Conservation (phyloP, 2,888 invertebrate species). For the Reticulitermes lucifugus region DNA sequence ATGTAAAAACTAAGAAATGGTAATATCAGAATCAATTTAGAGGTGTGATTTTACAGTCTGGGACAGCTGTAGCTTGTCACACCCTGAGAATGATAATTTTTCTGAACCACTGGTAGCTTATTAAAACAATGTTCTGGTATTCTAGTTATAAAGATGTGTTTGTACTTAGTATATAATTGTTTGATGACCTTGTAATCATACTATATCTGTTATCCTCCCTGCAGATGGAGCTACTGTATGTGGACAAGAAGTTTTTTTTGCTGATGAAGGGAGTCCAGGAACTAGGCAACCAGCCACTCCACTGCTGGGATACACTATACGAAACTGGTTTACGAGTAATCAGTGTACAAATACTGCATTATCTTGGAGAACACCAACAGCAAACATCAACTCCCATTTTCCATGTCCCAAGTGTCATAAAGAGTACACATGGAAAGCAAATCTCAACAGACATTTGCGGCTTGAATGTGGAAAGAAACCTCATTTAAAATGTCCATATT, state of each 20-base stretch:
- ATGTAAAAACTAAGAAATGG: no score
- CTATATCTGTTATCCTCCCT: conserved; percentile 44
- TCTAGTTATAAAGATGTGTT: no score
- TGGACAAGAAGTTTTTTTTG: neutral
- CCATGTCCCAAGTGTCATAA: conserved; percentile 46
- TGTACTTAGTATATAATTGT: no score
- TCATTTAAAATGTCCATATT: conserved; percentile 54
- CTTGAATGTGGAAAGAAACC: conserved; percentile 54
- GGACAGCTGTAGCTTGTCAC: no score
- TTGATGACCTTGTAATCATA: no score
- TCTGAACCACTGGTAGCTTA: no score
- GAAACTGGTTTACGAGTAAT: neutral
- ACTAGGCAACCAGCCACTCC: neutral
- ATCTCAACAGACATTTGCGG: conserved; percentile 54
- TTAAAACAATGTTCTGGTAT: no score
- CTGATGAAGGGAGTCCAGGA: neutral
- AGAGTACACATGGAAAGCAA: conserved; percentile 56
- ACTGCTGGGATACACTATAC: neutral
- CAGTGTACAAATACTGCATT: neutral
- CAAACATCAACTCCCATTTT: neutral
- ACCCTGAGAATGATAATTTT: no score
- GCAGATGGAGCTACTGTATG: neutral
- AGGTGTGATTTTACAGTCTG: no score
- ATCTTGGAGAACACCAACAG: neutral
- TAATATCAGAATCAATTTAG: no score